Conservation (phyloP, 2,888 invertebrate genomes). For the Schizotus pectinicornis region DNA sequence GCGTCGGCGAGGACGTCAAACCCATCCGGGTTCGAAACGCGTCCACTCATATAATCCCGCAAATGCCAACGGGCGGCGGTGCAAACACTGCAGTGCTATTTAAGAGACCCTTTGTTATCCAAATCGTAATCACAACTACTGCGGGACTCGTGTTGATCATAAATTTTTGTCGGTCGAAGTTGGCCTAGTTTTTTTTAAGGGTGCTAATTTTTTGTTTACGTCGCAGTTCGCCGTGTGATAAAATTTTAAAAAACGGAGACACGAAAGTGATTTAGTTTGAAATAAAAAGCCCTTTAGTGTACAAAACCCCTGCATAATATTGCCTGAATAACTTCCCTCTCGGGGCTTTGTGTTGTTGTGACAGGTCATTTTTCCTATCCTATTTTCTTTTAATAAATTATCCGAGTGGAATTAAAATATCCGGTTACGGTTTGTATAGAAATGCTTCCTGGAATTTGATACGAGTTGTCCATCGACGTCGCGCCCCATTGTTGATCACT, state of each 20-base stretch:
- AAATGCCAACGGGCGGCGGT: too few species aligned
- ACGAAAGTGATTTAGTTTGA: constrained; percentile 18
- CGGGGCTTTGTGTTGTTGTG: constrained; percentile 23
- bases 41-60: too few species aligned
- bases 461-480: not conserved
- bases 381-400: constrained; percentile 27
- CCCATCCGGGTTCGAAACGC: too few species aligned
- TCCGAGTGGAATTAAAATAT: constrained; percentile 23
- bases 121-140: too few species aligned
- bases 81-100: too few species aligned
- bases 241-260: too few species aligned
- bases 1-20: constrained; percentile 18
- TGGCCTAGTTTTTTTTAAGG: too few species aligned
- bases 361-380: constrained; percentile 25
- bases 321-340: constrained; percentile 24
- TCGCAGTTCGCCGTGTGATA: too few species aligned
- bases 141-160: too few species aligned
- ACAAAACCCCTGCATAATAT: constrained; percentile 26
- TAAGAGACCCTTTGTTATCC: too few species aligned
- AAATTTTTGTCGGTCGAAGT: too few species aligned
- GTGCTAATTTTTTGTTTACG: too few species aligned
- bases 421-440: constrained; percentile 17
- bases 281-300: constrained; percentile 24
- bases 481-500: constrained; percentile 5
- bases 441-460: constrained; percentile 19